Conservation (phyloP, 2,113 vertebrate species). For the Euleptes europaea region DNA sequence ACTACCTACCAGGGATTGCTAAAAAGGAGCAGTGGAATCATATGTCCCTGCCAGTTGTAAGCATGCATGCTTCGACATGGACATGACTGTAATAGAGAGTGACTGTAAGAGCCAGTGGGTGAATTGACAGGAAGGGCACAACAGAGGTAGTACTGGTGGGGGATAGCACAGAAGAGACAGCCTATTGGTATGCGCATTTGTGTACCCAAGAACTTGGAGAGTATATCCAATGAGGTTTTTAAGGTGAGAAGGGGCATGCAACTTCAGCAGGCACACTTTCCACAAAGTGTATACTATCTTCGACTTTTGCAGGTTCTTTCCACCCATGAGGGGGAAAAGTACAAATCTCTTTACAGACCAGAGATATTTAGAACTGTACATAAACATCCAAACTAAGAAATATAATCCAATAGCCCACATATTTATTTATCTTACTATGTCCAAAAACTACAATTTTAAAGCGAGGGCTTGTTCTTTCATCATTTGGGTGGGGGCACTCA, state of each 20-base stretch:
- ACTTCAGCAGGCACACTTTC: not conserved
- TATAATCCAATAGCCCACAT: not conserved
- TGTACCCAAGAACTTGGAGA: not conserved
- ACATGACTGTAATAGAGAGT: not conserved
- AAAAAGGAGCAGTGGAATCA: not conserved
- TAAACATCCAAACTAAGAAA: not conserved
- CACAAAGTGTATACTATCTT: not conserved
- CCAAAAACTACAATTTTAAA: constrained; percentile 1
- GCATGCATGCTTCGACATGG: not conserved
- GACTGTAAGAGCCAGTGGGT: not conserved
- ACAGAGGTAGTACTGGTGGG: too few relatives aligned
- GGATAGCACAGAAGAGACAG: not conserved
- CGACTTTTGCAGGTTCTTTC: not conserved
- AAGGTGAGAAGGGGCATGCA: not conserved
- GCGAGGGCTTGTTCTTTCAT: not conserved
- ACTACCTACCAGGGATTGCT: too few relatives aligned
- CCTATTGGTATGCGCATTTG: not conserved
- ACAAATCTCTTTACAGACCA: not conserved
- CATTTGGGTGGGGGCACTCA: not conserved
- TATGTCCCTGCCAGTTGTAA: not conserved
- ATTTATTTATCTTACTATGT: not conserved
- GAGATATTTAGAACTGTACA: not conserved
- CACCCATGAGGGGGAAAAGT: not conserved
- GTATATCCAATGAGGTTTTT: not conserved
- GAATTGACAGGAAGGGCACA: not conserved